Evolutionary conservation across 2,797 vertebrate genomes (phyloP).

Genomic region (Anolis apletophallus): DNA sequence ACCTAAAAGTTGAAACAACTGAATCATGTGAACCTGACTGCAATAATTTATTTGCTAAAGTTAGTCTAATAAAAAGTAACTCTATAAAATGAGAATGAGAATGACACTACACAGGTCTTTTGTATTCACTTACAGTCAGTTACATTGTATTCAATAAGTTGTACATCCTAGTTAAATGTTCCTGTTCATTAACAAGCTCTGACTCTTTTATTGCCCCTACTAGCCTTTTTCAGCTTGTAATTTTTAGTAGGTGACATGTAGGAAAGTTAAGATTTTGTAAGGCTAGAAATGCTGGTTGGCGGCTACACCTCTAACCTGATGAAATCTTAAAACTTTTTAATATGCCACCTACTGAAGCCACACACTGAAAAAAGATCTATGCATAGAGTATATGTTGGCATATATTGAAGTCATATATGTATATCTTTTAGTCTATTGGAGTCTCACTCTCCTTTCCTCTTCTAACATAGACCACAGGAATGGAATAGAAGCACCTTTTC

Average conservation of each 20-base stretch:
- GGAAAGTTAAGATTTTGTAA: too few species aligned
- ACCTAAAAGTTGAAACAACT: constrained; percentile 11
- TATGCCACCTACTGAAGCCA: not conserved
- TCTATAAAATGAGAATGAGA: not conserved
- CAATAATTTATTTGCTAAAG: not conserved
- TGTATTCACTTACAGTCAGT: too few species aligned
- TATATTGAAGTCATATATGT: not conserved
- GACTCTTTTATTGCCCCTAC: too few species aligned
- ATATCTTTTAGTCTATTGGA: not conserved
- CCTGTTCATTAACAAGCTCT: too few species aligned
- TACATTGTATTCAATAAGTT: too few species aligned
- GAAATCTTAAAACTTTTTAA: too few species aligned
- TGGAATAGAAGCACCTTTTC: not conserved
- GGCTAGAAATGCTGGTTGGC: too few species aligned
- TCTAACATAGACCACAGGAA: not conserved
- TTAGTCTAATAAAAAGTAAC: not conserved
- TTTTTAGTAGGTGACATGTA: too few species aligned
- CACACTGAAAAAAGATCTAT: accelerated
- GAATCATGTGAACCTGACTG: not conserved
- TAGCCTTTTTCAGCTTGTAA: too few species aligned
- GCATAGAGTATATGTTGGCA: not conserved
- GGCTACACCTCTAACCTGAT: too few species aligned
- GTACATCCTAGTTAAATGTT: too few species aligned
- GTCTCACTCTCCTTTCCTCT: not conserved
- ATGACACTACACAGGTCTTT: too few species aligned